Evolutionary conservation across 1,140 invertebrate genomes (phyloP).

Genomic region (Sycobia sp.): DNA sequence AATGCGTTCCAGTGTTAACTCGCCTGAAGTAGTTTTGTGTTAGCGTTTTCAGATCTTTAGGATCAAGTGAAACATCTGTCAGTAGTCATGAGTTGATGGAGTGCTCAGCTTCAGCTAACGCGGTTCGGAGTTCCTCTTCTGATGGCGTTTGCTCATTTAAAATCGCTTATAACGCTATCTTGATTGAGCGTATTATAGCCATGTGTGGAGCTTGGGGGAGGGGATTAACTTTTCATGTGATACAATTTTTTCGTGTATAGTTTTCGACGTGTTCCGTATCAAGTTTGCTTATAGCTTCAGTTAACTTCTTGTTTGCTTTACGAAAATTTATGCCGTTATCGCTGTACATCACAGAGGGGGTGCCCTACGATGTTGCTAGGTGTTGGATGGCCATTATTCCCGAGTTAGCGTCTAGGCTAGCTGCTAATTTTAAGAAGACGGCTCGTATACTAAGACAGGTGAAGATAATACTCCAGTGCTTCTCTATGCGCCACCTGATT

Average conservation of each 20-base stretch:
- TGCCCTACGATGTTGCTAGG: constrained; percentile 6
- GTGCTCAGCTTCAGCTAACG: too few species aligned
- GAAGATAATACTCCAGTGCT: constrained; percentile 3
- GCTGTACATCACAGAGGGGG: constrained; percentile 22
- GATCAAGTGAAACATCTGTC: too few species aligned
- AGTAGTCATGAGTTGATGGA: too few species aligned
- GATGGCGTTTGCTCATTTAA: not conserved
- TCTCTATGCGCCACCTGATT: not conserved
- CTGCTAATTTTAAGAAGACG: constrained; percentile 32
- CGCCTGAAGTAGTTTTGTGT: too few species aligned
- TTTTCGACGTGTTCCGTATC: too few species aligned
- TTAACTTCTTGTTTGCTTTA: not conserved
- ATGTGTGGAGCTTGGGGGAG: not conserved
- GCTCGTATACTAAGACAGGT: constrained; percentile 14
- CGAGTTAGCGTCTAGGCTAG: not conserved
- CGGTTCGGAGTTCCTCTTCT: too few species aligned
- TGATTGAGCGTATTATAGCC: not conserved
- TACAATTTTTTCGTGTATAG: not conserved
- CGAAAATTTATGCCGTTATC: constrained; percentile 39
- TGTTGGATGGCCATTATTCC: constrained; percentile 20
- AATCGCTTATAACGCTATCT: not conserved
- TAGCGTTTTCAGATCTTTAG: too few species aligned
- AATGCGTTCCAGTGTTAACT: too few species aligned
- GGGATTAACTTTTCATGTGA: not conserved
- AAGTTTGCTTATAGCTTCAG: too few species aligned